These are phyloP conservation scores for Drosophila elegans DNA, from an alignment of 1,140 invertebrate genomes.

Conservation along the genomic window DNA sequence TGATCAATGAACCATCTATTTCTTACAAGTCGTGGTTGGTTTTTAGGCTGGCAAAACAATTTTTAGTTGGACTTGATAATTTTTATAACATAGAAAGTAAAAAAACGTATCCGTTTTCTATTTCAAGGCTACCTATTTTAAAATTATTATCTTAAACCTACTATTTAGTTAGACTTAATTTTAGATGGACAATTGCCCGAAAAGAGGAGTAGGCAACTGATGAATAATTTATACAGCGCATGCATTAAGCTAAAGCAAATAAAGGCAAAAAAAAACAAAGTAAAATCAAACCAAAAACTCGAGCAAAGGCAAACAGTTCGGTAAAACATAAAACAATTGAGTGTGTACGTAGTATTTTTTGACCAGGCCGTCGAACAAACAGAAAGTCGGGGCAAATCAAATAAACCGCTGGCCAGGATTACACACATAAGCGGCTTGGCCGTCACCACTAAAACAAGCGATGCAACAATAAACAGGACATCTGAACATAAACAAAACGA, in stretches of 20 bases:
- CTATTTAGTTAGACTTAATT: slow-evolving; percentile 12
- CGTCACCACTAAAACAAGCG: slow-evolving; percentile 39
- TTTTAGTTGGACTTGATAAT: background rate
- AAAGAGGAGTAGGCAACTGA: slow-evolving; percentile 6
- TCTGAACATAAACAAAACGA: slow-evolving; percentile 31
- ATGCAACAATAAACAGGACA: slow-evolving; percentile 40
- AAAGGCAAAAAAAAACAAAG: slow-evolving; percentile 5
- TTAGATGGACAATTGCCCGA: background rate
- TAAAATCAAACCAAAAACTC: slow-evolving; percentile 17
- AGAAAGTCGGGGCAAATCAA: slow-evolving; percentile 39
- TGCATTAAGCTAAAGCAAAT: background rate
- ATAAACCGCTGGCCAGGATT: slow-evolving; percentile 64
- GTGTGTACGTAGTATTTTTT: slow-evolving; percentile 13
- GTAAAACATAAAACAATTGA: slow-evolving; percentile 46
- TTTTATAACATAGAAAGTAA: too few relatives aligned
- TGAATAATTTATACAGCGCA: slow-evolving; percentile 9
- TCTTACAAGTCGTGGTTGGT: background rate
- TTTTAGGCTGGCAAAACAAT: background rate
- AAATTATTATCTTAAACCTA: slow-evolving; percentile 3
- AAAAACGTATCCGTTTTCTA: too few relatives aligned
- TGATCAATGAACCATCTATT: slow-evolving; percentile 21
- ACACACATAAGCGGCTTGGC: slow-evolving; percentile 70
- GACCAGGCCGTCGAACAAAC: background rate
- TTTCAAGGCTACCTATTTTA: background rate
- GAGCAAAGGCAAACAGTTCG: slow-evolving; percentile 14